Base-by-base conservation (phyloP, 1,140 invertebrate genomes). In the Amyelois transitella region DNA sequence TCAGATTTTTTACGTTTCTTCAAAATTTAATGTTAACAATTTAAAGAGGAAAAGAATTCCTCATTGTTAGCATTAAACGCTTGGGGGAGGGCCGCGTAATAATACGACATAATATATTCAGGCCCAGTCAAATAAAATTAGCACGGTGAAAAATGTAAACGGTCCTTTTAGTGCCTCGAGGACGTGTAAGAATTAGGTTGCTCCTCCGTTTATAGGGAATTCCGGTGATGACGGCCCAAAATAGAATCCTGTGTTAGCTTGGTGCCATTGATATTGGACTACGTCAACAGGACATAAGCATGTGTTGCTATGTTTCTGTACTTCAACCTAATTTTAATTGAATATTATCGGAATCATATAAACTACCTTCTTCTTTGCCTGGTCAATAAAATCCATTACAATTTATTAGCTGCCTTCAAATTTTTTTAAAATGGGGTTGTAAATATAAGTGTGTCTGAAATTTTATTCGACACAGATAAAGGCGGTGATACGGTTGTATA, bases 111-210 rank as follows among this genome's bases (percentile, higher is more conserved):
- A 83, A 85, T 87, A 86, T 84, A 87, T 87, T 86, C 82, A 84
- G 75, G 78, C 66, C 60, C 79, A 84, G 84, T 83, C 77, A 87
- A 86, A 88, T 86, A 85, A 88, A 88, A 87, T 87, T 84, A 87
- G 84, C 75, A 85, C 80, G 81, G 73, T 86, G 77, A 88, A 88
- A 88, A 86, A 88, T 88, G 81, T 88, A 83, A 86, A 82, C 81
- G 81, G 71, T 69, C 73, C 72, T 79, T 81, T 85, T 81, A 81
- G 70, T 69, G 71, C 67, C 73, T 68, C 62, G 72, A 75, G 69
- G 75, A 84, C 84, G 82, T 85, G 81, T 78, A 84, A 84, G 81
- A 72, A 81, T 85, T 84, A 81, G 68, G 62, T 55, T 63, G 53
- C 43, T 56, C 53, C 53, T 62, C 60, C 59, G 61, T 70, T 67